Evolutionary conservation across 1,140 invertebrate genomes (phyloP), one percentile per base, ranked within the genome.

Genomic region (Drosophila gunungcola): DNA sequence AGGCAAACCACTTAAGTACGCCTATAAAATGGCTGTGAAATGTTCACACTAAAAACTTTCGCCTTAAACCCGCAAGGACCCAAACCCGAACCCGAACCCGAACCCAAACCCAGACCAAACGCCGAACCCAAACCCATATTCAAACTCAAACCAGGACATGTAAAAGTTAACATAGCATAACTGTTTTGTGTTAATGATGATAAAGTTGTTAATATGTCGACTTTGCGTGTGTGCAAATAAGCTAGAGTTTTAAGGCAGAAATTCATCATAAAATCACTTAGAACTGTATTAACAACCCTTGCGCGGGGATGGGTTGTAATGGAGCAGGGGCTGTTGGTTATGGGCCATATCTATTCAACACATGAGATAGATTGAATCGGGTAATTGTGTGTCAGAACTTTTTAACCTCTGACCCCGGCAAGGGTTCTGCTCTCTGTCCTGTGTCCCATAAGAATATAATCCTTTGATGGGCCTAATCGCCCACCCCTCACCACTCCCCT

Each of bases 221-320:
- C 38, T 67, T 27, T 67, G 49, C 49, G 61, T 58, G 78, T 68
- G 74, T 78, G 78, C 61, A 88, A 86, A 86, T 88, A 83, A 86
- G 82, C 56, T 82, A 74, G 61, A 79, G 68, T 86, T 86, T 86
- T 86, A 89, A 79, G 84, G 84, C 80, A 78, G 69, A 86, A 89
- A 89, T 89, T 89, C 84, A 89, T 89, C 84, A 89, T 89, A 89
- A 89, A 89, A 89, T 89, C 85, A 89, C 84, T 89, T 89, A 89
- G 84, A 89, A 89, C 70, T 77, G 82, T 74, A 89, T 89, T 89
- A 86, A 64, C 83, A 78, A 89, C 84, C 80, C 78, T 54, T 53
- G 27, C 34, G 34, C 42, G 63, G 21, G 45, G 56, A 61, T 73
- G 57, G 36, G 42, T 4, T 39, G 25, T 38, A 10, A 21, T 16